Percentiles rank a stretch among this genome's conserved stretches.
phyloP scores from a whole-genome alignment of 2,113 vertebrate genomes.

The Mormoops blainvillei region DNA sequence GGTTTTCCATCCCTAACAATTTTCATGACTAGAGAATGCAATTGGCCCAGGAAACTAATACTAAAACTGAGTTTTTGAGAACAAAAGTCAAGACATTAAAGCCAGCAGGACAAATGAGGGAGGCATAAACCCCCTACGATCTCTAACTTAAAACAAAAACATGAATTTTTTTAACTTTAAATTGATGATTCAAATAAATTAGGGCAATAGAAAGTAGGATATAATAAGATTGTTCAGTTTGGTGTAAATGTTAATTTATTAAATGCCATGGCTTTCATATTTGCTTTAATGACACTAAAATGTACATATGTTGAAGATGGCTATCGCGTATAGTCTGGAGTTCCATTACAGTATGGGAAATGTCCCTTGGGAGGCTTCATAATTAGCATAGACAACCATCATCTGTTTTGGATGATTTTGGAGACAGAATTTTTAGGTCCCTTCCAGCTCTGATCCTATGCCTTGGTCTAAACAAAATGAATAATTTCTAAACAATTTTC shows the following conservation, averaged over 20 bases:
- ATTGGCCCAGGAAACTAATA: background rate
- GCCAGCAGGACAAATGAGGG: background rate
- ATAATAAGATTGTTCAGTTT: background rate
- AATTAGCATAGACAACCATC: constrained; percentile 57
- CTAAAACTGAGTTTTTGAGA: constrained; percentile 39
- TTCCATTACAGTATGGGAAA: constrained; percentile 16
- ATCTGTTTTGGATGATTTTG: constrained; percentile 66
- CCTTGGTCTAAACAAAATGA: constrained; percentile 53
- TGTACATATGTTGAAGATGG: background rate
- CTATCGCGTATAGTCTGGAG: background rate
- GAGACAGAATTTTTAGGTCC: constrained; percentile 57
- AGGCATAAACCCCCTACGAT: background rate
- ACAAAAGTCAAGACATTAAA: constrained; percentile 35
- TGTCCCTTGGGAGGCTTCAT: background rate
- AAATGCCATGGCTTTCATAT: background rate
- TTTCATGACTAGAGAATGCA: constrained; percentile 35
- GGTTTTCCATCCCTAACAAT: constrained; percentile 40
- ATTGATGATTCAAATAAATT: background rate
- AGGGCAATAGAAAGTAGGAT: background rate
- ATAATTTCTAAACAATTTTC: constrained; percentile 42
- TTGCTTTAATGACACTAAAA: background rate
- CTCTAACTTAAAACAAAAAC: constrained; percentile 13
- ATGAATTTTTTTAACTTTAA: background rate
- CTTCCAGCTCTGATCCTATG: constrained; percentile 39
- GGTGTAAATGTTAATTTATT: background rate